A percentile compares a stretch with the other conserved stretches of the same genome.
These are phyloP conservation scores for Porites lutea DNA, from an alignment of 64 coral and sea anemone genomes.

Conservation along the genomic window DNA sequence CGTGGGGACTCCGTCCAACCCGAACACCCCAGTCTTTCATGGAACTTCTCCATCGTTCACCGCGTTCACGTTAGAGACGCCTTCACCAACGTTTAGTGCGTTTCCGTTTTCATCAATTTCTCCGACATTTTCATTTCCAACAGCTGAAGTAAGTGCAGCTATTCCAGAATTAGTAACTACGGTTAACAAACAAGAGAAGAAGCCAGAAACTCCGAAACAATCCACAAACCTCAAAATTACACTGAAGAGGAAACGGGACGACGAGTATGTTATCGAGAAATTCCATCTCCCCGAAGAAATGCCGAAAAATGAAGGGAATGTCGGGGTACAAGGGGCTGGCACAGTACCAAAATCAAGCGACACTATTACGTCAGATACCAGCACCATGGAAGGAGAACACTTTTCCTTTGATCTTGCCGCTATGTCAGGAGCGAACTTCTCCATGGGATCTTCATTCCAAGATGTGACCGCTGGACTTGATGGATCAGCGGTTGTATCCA, in stretches of 20 bases:
- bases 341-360: slow-evolving; percentile 46
- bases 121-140: slow-evolving; percentile 80
- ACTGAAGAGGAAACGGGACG: slow-evolving; percentile 82
- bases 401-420: slow-evolving; percentile 5
- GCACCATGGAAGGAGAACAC: slow-evolving; percentile 5
- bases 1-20: slow-evolving; percentile 78
- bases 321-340: background rate
- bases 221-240: slow-evolving; percentile 78
- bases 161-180: background rate
- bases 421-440: slow-evolving; percentile 29
- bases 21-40: slow-evolving; percentile 74
- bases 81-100: slow-evolving; percentile 80
- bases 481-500: slow-evolving; percentile 43
- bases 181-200: slow-evolving; percentile 71
- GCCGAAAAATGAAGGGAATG: slow-evolving; percentile 27
- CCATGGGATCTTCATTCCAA: slow-evolving; percentile 28
- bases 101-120: slow-evolving; percentile 90
- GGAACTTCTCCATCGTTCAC: slow-evolving; percentile 81
- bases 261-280: slow-evolving; percentile 91
- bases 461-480: slow-evolving; percentile 39
- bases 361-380: background rate
- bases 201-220: slow-evolving; percentile 76
- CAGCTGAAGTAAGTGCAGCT: slow-evolving; percentile 46
- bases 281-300: slow-evolving; percentile 65
- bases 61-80: slow-evolving; percentile 74